Base-by-base conservation (phyloP, 2,797 vertebrate species). In the Ctenopoma multispine region DNA sequence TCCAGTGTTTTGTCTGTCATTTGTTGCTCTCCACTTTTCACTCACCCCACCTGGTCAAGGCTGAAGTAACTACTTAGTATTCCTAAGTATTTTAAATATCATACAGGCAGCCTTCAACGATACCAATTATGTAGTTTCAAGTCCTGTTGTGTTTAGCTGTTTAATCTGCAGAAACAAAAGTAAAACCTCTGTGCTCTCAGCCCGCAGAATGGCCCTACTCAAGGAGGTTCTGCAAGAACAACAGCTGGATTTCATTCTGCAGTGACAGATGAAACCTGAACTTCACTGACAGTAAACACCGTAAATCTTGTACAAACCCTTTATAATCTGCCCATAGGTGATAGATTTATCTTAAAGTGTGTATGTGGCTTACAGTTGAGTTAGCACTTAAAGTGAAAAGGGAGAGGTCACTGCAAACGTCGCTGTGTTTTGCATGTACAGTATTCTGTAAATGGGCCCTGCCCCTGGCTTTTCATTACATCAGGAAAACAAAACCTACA, bases 401-500 rank as follows among this genome's bases (percentile, higher is more conserved):
- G 6, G 23, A 44, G 14, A 60, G 1, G 31, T 53, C 10, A 10
- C 18, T 17, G 18, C 18, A 15, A 7, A 54, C 9, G 11, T 21
- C 3, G 7, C 13, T 2, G 20, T 21, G 9, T 20, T 56, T 23
- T 46, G 6, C 3, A 29, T 5, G 10, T 9, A 21, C 20, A 7
- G 7, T 10, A 18, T 8, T 8, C 76, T 79, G 48, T 61, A 0
- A 64, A 10, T 27, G 69, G 73, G 77, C 76, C 81, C 64, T 9
- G 20, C 7, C 31, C 17, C 44, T 12, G 27, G 4, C 31, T 27
- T 41, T 41, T 31, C 0, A 11, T 73, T 56, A 44, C 5, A 14
- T 70, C 13, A 68, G 57, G 71, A 85, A 92, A 91, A 1, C 0
- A 29, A 91, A 90, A 89, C 81, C 7, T 55, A 73, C 0, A 29